Conservation (phyloP, 2,888 invertebrate species). For the Chrysomela aeneicollis region DNA sequence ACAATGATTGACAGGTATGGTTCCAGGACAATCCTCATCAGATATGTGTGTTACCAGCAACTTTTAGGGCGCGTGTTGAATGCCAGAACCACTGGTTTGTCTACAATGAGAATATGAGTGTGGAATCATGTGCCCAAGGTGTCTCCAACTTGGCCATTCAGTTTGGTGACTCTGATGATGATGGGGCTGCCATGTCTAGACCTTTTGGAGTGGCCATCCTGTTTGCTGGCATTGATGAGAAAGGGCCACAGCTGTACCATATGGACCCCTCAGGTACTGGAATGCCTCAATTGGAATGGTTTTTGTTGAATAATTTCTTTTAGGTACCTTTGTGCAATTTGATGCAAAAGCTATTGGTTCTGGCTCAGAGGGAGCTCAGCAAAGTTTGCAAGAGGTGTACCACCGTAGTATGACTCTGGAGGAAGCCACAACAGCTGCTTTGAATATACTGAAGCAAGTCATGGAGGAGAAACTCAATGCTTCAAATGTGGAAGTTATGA, state of each 20-base stretch:
- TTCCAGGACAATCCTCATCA: not conserved
- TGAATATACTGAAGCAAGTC: slow-evolving; percentile 97
- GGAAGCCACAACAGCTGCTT: slow-evolving; percentile 89
- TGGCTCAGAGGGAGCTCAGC: slow-evolving; percentile 98
- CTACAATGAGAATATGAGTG: slow-evolving; percentile 94
- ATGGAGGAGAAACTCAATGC: slow-evolving; percentile 99
- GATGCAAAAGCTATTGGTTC: slow-evolving; percentile 99
- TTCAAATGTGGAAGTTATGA: slow-evolving; percentile 96
- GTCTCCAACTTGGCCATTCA: slow-evolving; percentile 99
- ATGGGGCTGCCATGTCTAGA: slow-evolving; percentile 93
- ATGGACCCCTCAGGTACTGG: slow-evolving; percentile 98
- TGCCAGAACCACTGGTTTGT: slow-evolving; percentile 99
- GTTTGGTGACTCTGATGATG: slow-evolving; percentile 98
- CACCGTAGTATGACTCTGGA: slow-evolving; percentile 90
- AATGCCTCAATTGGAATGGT: no score
- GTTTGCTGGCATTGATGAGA: slow-evolving; percentile 94
- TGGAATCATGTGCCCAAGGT: slow-evolving; percentile 97
- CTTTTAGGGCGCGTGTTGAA: slow-evolving; percentile 86
- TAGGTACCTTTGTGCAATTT: slow-evolving; percentile 97
- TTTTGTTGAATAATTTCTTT: slow-evolving; percentile 86
- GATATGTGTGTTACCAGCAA: not conserved
- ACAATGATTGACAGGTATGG: slow-evolving; percentile 61
- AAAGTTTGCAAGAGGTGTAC: slow-evolving; percentile 80
- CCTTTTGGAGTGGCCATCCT: slow-evolving; percentile 99
- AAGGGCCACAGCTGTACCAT: slow-evolving; percentile 94